These are phyloP conservation scores for Athalia circularis DNA, from an alignment of 2,888 invertebrate species.

Conservation along the genomic window DNA sequence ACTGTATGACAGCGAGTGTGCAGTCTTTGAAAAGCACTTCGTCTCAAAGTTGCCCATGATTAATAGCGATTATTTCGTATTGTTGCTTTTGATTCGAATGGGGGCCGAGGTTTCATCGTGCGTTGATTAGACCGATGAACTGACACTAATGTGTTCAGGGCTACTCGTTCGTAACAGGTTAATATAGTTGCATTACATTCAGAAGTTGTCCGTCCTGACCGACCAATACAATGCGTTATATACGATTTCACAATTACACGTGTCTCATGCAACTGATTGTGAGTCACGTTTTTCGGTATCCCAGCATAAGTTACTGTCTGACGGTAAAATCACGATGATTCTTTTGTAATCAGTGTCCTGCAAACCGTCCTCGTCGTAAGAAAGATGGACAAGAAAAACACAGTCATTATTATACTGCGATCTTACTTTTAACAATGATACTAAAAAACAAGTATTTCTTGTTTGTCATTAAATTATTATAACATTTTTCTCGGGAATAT, in stretches of 20 bases:
- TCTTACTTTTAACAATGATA: background rate
- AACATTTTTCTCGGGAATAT: background rate
- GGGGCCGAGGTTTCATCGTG: too few species aligned
- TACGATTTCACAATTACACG: background rate
- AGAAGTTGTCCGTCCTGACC: too few species aligned
- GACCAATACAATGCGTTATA: background rate
- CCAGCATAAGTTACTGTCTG: background rate
- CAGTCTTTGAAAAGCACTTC: too few species aligned
- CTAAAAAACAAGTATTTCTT: background rate
- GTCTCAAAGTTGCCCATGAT: too few species aligned
- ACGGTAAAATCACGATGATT: background rate
- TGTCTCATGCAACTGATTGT: background rate
- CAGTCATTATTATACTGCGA: background rate
- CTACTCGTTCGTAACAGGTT: too few species aligned
- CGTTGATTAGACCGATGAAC: too few species aligned
- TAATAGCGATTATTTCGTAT: too few species aligned
- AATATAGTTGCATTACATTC: too few species aligned
- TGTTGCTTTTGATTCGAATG: too few species aligned
- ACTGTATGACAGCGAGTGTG: too few species aligned
- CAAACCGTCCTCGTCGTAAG: background rate
- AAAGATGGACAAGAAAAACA: background rate
- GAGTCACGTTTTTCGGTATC: background rate
- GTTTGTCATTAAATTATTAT: background rate
- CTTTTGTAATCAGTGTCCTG: background rate
- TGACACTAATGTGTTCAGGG: too few species aligned